Evolutionary conservation across 1,140 invertebrate genomes (phyloP), one percentile per base, ranked within the genome.

Genomic region (Drosophila saltans): DNA sequence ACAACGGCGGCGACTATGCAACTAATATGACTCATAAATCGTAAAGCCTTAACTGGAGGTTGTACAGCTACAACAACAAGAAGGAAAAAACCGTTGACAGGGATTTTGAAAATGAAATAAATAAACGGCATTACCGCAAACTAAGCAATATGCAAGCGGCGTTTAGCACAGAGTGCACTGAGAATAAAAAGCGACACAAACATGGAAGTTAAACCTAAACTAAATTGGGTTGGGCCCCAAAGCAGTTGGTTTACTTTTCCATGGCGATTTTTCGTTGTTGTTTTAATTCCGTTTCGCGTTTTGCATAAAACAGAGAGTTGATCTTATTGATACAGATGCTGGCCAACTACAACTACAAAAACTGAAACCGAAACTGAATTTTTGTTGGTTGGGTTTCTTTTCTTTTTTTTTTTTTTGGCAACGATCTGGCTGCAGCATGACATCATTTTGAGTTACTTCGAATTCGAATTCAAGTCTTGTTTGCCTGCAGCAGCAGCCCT

Each of bases 11-110:
- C 55, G 59, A 24, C 60, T 75, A n/a, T 56, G 83, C 80, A 81
- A 67, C 81, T 86, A 85, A 86, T 86, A 90, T 89, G 84, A 89
- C 72, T 89, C 84, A 89, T 88, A 88, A 88, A 88, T 88, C 73
- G 21, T 80, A 77, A 80, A 83, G 84, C 67, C 84, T 86, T 80
- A 82, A 78, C 75, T 86, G 81, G 83, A 60, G 73, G 58, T 58
- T 61, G 59, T 75, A 48, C n/a, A 26, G 40, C 48, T 56, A 36
- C 33, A 30, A 52, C 61, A 58, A 66, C 58, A 16, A 58, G 10
- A 48, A 63, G 61, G 64, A 68, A 76, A 45, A 40, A 45, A 56
- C 59, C 71, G 75, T 67, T 78, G 75, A 78, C 75, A 80, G 67
- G 64, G 66, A 79, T 73, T 78, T 79, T 78, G 64, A 71, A 82